These are phyloP conservation scores for Willowsia nigromaculata DNA, from an alignment of 2,888 invertebrate species.

Conservation along the genomic window DNA sequence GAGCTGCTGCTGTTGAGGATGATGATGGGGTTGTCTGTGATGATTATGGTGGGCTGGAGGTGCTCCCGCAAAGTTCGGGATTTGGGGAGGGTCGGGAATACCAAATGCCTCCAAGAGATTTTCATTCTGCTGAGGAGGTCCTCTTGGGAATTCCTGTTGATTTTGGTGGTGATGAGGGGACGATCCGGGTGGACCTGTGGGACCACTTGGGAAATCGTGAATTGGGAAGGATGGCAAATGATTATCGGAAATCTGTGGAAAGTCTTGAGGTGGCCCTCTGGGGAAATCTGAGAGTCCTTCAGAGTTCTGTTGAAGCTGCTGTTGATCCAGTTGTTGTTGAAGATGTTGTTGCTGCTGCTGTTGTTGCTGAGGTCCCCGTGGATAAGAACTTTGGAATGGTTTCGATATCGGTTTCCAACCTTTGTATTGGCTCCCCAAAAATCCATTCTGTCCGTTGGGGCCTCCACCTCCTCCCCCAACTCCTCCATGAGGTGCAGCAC, in stretches of 20 bases:
- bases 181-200: constrained; percentile 38
- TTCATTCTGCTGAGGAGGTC: constrained; percentile 39
- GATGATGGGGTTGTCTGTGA: not conserved
- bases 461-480: no score
- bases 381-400: constrained; percentile 73
- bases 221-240: constrained; percentile 30
- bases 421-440: constrained; percentile 73
- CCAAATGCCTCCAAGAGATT: constrained; percentile 60
- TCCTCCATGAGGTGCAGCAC: constrained; percentile 11
- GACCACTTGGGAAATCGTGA: constrained; percentile 62
- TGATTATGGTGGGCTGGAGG: not conserved
- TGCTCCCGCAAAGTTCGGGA: constrained; percentile 40
- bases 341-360: constrained; percentile 32
- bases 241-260: constrained; percentile 52
- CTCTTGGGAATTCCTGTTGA: constrained; percentile 41
- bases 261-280: constrained; percentile 47
- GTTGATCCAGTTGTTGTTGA: not conserved
- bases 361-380: constrained; percentile 44
- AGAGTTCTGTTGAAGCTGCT: constrained; percentile 20
- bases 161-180: not conserved
- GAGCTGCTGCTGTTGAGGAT: not conserved
- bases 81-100: constrained; percentile 65
- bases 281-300: constrained; percentile 13
- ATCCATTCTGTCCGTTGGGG: constrained; percentile 64
- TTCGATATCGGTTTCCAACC: constrained; percentile 78